Conservation (phyloP, 2,113 vertebrate genomes). For the Polypterus senegalus region DNA sequence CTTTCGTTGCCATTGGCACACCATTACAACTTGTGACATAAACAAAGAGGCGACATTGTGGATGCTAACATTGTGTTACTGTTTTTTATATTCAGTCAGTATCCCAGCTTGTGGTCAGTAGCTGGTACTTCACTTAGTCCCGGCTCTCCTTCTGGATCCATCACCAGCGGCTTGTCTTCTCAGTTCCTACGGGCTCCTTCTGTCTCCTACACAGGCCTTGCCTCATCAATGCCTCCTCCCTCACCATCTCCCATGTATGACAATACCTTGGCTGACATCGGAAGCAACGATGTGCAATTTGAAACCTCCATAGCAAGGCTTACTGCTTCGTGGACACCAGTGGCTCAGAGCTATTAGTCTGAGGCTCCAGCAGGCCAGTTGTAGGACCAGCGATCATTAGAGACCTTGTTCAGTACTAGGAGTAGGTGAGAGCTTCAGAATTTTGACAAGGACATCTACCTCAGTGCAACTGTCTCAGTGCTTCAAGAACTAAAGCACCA, state of each 20-base stretch:
- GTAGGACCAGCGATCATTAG: slow-evolving; percentile 26
- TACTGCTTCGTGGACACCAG: slow-evolving; percentile 54
- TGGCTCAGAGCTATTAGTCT: slow-evolving; percentile 58
- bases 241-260: slow-evolving; percentile 58
- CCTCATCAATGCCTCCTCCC: slow-evolving; percentile 53
- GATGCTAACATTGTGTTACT: no score
- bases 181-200: slow-evolving; percentile 57
- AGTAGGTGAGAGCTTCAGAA: slow-evolving; percentile 28
- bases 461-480: no score
- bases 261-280: slow-evolving; percentile 43
- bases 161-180: slow-evolving; percentile 44
- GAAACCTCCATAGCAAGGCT: slow-evolving; percentile 59
- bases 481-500: no score
- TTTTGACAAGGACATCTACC: slow-evolving; percentile 20
- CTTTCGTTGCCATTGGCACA: no score
- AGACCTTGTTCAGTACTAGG: slow-evolving; percentile 22
- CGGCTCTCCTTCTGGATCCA: slow-evolving; percentile 45
- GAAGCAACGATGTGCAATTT: slow-evolving; percentile 50
- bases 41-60: no score
- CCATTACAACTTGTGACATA: no score
- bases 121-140: slow-evolving; percentile 48
- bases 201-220: slow-evolving; percentile 49
- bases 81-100: slow-evolving; percentile 40
- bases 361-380: neutral
- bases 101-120: slow-evolving; percentile 59